Percentiles rank a stretch among this genome's conserved stretches.
These are phyloP conservation scores for Hemichromis elongatus DNA, from an alignment of 2,113 vertebrate genomes.

Conservation along the genomic window DNA sequence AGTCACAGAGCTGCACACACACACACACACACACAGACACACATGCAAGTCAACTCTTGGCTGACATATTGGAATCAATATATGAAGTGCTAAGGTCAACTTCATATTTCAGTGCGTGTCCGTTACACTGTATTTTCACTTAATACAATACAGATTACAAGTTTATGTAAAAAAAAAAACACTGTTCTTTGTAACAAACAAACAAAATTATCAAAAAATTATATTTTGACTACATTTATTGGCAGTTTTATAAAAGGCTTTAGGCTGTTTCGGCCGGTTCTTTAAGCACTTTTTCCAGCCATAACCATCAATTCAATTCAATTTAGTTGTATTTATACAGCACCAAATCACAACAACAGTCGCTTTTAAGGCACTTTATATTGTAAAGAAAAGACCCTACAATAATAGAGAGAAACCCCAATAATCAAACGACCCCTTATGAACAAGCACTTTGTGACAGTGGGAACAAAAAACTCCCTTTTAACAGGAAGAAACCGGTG, in stretches of 20 bases:
- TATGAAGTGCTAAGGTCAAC: background rate
- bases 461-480: background rate
- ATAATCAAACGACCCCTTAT: background rate
- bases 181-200: background rate
- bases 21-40: background rate
- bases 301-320: background rate
- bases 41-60: background rate
- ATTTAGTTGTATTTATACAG: background rate
- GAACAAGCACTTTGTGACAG: background rate
- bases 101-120: background rate
- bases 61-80: background rate
- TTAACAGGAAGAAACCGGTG: background rate
- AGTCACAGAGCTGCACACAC: background rate
- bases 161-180: background rate
- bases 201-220: too few species aligned
- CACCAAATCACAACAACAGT: background rate
- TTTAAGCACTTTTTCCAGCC: background rate
- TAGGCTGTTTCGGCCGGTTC: background rate
- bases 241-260: background rate
- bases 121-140: background rate
- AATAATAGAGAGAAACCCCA: background rate
- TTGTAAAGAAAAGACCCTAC: background rate
- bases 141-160: background rate
- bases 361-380: background rate
- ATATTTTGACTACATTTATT: background rate